Evolutionary conservation across 2,113 vertebrate species (phyloP), one percentile per base, ranked within the genome.

Genomic region (Brienomyrus longianalis): DNA sequence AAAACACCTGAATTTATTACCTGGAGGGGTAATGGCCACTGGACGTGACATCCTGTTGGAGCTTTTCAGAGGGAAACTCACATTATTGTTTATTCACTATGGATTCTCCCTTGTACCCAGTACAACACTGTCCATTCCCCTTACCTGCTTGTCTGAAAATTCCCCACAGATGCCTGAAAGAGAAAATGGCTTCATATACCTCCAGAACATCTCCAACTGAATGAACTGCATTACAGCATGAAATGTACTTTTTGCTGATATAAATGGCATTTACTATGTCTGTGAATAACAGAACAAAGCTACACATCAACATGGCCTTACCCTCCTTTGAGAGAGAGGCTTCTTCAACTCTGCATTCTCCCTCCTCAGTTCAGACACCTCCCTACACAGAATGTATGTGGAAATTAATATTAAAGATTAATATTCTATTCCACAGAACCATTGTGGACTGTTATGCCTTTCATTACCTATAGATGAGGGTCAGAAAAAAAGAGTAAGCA

Each of bases 1-100:
- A 15, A 77, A 39, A 77, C 74, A 77, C 74, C 74, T 77, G 74
- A 39, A 15, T 77, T 39, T 77, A 43, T 92, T 95, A 96, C 97
- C 96, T 91, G 97, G 97, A 3, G 97, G 95, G 74, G 97, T 97
- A 91, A 98, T 93, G 47, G 96, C 96, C 52, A 98, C 95, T 31
- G 97, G 97, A 17, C 96, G 95, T 17, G 97, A 93, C 92, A 96
- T 95, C 91, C 96, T 97, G 91, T 93, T 95, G 91, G 92, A 84
- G 21, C 96, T 97, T 89, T 27, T 89, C 2, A 90, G 91, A 88
- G 88, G 50, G 45, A 51, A 52, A 27, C 45, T 51, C 11, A 52
- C 4, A 19, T 77, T 11, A 47, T 48, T 74, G 27, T 21, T 35
- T 43, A 70, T 31, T 80, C 43, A 84, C 39, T 50, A 39, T 50